Evolutionary conservation across 2,797 vertebrate genomes (phyloP), one percentile per base, ranked within the genome.

Genomic region (Hyperoplus immaculatus): DNA sequence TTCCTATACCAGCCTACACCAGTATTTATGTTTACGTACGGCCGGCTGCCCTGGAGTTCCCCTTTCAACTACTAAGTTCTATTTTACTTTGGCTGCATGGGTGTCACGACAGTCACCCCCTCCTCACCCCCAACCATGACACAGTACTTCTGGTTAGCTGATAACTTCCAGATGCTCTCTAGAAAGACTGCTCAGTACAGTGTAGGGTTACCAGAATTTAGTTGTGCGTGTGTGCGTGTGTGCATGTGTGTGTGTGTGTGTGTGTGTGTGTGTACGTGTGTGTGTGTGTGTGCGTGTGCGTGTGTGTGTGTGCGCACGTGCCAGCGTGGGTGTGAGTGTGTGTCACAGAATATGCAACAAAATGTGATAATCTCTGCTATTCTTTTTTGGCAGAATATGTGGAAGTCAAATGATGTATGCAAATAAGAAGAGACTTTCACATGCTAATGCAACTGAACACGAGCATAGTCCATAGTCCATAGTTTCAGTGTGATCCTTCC

Each of bases 101-200:
- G 43, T 60, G 60, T 64, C 11, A 14, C 56, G 61, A 59, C 61
- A 68, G n/a, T 58, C 29, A 29, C 29, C 18, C 57, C n/a, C 63
- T 66, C 39, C 53, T 67, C 66, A 45, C 36, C 71, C 53, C 8
- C 45, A 55, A 73, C 59, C 69, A 75, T 84, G 81, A 91, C 76
- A 75, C 72, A 50, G 50, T 69, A 55, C 78, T 41, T 53, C 75
- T 73, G 69, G 11, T 54, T 67, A n/a, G 70, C 54, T 83, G 71
- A 93, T 90, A 66, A 72, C 74, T 88, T 88, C 91, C 93, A 94
- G 91, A 93, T 93, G 91, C 4, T 5, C 54, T 72, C 66, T 47
- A 60, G 43, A 82, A 61, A 82, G 70, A 82, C 43, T 18, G 49
- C 54, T 72, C 36, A 53, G 43, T 64, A 43, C 47, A 74, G 71